Conservation (phyloP, 1,140 invertebrate genomes). For the Helicoverpa armigera region DNA sequence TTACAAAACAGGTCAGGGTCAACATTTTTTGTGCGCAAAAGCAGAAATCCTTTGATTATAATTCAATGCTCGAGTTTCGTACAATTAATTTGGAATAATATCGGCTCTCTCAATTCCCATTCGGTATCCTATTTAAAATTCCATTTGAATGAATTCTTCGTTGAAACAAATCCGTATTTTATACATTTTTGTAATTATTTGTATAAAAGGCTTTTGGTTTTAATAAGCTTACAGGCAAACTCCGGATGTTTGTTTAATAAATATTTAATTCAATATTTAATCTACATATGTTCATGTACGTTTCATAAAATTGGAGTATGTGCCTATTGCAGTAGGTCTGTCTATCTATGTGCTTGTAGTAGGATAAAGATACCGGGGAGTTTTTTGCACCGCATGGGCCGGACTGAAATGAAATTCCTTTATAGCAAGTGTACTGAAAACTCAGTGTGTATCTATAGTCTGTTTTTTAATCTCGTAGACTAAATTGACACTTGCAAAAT, state of each 20-base stretch:
- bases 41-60: conserved; percentile 27
- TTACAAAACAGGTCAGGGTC: not conserved
- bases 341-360: no score
- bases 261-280: not conserved
- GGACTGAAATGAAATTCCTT: no score
- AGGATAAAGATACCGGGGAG: no score
- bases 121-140: conserved; percentile 18
- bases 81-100: conserved; percentile 37
- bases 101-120: conserved; percentile 14
- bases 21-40: conserved; percentile 3
- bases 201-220: conserved; percentile 4
- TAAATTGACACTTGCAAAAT: no score
- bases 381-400: no score
- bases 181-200: conserved; percentile 22
- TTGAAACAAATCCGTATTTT: conserved; percentile 2
- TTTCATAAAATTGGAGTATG: no score
- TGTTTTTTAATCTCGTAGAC: no score
- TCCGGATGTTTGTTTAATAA: not conserved
- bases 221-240: not conserved
- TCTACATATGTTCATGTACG: no score
- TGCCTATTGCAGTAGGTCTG: no score
- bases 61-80: conserved; percentile 6
- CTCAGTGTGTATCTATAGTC: no score
- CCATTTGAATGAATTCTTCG: conserved; percentile 21
- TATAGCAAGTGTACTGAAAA: no score